A percentile compares a stretch with the other conserved stretches of the same genome.
phyloP scores from a whole-genome alignment of 2,888 invertebrate genomes.

The Troilus luridus region DNA sequence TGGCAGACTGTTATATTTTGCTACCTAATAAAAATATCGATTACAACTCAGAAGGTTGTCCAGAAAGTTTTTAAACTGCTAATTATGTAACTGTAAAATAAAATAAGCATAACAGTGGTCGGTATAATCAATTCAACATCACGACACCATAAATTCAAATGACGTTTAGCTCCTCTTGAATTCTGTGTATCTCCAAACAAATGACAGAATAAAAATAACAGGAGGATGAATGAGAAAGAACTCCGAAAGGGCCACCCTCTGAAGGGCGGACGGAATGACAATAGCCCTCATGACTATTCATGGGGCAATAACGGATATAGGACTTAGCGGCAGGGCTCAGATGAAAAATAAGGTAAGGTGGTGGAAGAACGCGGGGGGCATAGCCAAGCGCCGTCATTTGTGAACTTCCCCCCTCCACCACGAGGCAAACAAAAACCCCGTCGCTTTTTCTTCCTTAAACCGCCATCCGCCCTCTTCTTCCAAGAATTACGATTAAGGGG shows the following conservation, averaged over 20 bases:
- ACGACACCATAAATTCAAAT: background rate
- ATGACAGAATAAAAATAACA: conserved; percentile 33
- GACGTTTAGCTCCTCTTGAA: background rate
- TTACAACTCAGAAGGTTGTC: too few species aligned
- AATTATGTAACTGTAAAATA: too few species aligned
- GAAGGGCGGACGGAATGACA: conserved; percentile 9
- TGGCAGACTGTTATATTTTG: too few species aligned
- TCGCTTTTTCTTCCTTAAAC: conserved; percentile 57
- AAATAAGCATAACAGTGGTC: background rate
- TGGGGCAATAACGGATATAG: conserved; percentile 58
- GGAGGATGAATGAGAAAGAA: conserved; percentile 40
- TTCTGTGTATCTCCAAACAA: background rate
- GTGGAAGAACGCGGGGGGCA: conserved; percentile 52
- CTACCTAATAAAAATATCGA: too few species aligned
- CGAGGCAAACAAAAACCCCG: conserved; percentile 52
- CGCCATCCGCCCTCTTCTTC: background rate
- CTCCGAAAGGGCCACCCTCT: background rate
- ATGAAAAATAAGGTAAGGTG: conserved; percentile 55
- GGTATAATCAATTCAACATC: background rate
- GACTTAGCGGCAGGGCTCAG: conserved; percentile 47
- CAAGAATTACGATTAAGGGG: conserved; percentile 55
- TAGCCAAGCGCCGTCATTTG: conserved; percentile 54
- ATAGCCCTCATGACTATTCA: conserved; percentile 59
- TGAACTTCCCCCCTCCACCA: conserved; percentile 13
- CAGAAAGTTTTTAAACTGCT: too few species aligned